Evolutionary conservation across 2,113 vertebrate species (phyloP), one percentile per base, ranked within the genome.

Genomic region (Mugil cephalus): DNA sequence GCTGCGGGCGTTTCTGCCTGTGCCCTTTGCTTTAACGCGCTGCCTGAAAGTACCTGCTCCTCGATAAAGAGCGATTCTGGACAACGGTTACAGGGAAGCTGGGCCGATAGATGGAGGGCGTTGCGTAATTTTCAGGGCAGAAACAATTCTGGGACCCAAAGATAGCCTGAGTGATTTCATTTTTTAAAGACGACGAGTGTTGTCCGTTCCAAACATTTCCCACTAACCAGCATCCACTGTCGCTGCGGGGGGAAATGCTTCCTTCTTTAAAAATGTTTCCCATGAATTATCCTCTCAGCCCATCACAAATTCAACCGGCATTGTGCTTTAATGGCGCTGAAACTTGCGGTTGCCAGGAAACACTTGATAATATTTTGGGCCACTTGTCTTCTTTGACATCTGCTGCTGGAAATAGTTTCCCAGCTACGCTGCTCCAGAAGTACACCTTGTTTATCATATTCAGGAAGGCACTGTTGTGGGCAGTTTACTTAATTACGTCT

Each of bases 261-360:
- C 50, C 39, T 64, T 4, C 7, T 36, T 66, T 11, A 69, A 72
- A n/a, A 80, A 75, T 19, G 17, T 46, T 77, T 82, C 43, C 48
- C 64, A 68, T 75, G 34, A 70, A 66, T 75, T 53, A 56, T 58
- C 43, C 51, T 53, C 24, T 8, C 35, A 69, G 61, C 60, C 8
- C 60, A 4, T 72, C 62, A 66, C 8, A 51, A 30, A 56, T 62
- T 45, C 10, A 2, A 35, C n/a, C 52, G 42, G 58, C 38, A 55
- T 72, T 47, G 40, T 51, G 51, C 46, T 71, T 43, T 66, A 58
- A 52, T 67, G 5, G 30, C 18, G 19, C 46, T 40, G 34, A 63
- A 56, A 42, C 60, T 63, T 60, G 42, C 13, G 45, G 74, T 83
- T 83, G 55, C 69, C 78, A 71, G 81, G 79, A 72, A 84, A 75